phyloP scores from a whole-genome alignment of 2,113 vertebrate species.

The Anhinga anhinga region DNA sequence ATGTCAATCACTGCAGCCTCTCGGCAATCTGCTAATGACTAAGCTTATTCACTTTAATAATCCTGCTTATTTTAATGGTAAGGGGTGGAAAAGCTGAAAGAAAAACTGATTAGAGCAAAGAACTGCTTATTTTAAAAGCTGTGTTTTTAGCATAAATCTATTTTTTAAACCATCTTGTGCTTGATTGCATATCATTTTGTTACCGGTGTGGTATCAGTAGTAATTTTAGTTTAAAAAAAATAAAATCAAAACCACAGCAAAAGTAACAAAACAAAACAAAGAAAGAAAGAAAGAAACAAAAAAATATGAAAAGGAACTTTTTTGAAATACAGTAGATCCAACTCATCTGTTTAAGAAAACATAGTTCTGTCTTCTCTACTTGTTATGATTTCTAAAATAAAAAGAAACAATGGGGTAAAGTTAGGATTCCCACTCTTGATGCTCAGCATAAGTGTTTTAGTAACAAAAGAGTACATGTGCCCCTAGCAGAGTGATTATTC shows the following conservation, averaged over 20 bases:
- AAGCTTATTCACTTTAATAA: conserved; percentile 39
- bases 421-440: background rate
- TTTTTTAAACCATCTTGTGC: conserved; percentile 18
- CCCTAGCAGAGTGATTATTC: background rate
- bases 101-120: conserved; percentile 48
- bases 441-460: background rate
- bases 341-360: background rate
- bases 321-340: background rate
- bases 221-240: background rate
- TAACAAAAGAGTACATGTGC: background rate
- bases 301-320: background rate
- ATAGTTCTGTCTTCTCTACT: background rate
- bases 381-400: background rate
- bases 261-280: background rate
- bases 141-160: conserved; percentile 42
- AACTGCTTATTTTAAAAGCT: conserved; percentile 33
- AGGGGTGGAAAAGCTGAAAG: conserved; percentile 5
- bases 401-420: background rate
- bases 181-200: conserved; percentile 22
- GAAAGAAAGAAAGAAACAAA: background rate
- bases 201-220: background rate
- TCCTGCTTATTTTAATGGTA: conserved; percentile 38
- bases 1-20: conserved; percentile 31
- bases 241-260: background rate
- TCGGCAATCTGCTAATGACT: conserved; percentile 37